Conservation (phyloP, 1,140 invertebrate genomes). For the Drosophila sulfurigaster region DNA sequence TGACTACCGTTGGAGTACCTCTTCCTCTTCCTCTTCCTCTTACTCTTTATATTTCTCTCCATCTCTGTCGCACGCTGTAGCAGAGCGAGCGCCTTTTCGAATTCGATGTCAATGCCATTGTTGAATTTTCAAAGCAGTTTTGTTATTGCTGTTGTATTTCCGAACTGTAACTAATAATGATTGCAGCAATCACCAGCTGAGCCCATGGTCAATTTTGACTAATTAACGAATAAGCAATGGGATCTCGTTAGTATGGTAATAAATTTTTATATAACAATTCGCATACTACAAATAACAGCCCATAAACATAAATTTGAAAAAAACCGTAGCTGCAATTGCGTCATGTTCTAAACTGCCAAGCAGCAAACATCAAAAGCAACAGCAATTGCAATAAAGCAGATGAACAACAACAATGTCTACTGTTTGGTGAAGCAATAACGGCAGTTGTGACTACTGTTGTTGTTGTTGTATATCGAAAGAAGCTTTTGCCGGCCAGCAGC, state of each 20-base stretch:
- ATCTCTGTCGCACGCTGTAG: background rate
- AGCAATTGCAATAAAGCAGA: conserved; percentile 12
- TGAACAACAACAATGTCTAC: conserved; percentile 6
- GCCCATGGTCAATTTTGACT: conserved; percentile 37
- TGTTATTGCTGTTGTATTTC: conserved; percentile 9
- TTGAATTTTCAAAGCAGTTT: conserved; percentile 30
- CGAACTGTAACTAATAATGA: conserved; percentile 63
- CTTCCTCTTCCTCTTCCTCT: background rate
- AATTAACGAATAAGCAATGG: conserved; percentile 56
- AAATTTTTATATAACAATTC: conserved; percentile 32
- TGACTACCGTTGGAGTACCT: background rate
- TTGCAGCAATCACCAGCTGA: conserved; percentile 3
- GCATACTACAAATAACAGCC: conserved; percentile 7
- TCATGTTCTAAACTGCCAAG: conserved; percentile 32
- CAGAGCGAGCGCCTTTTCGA: conserved; percentile 10
- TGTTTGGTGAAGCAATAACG: conserved; percentile 28
- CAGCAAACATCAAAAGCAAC: conserved; percentile 1
- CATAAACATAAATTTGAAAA: conserved; percentile 35
- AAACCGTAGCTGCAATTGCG: too few species aligned
- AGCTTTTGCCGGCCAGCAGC: conserved; percentile 22
- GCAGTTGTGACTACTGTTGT: conserved; percentile 14
- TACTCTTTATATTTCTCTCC: background rate
- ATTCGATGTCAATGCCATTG: conserved; percentile 78
- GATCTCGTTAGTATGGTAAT: conserved; percentile 37
- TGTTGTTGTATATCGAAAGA: conserved; percentile 27